Evolutionary conservation across 1,140 invertebrate species (phyloP).

Genomic region (Aphaenogaster rudis): DNA sequence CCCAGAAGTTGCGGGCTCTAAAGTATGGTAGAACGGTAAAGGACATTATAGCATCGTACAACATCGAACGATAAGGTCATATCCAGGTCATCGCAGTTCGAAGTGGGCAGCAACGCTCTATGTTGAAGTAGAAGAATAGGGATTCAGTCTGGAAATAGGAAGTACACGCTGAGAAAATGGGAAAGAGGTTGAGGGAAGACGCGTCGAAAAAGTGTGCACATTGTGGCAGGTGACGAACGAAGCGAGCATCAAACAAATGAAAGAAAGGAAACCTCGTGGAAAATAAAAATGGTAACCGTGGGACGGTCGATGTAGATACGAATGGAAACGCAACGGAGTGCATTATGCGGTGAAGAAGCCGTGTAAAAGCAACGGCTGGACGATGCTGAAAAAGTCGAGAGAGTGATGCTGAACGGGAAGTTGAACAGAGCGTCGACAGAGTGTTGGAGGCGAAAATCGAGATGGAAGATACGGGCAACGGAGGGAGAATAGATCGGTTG

Average conservation of each 20-base stretch:
- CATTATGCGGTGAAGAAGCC: conserved; percentile 53
- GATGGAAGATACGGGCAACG: neutral
- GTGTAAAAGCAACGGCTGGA: conserved; percentile 28
- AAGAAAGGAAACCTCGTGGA: neutral
- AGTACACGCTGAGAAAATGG: neutral
- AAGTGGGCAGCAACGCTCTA: neutral
- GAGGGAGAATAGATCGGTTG: conserved; percentile 58
- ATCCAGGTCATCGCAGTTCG: conserved; percentile 23
- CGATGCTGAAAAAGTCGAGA: neutral
- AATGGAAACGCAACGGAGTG: conserved; percentile 28
- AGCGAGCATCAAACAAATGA: neutral
- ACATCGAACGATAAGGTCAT: conserved; percentile 34
- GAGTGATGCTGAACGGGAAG: neutral
- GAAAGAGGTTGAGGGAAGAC: neutral
- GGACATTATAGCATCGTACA: conserved; percentile 31
- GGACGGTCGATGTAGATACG: conserved; percentile 13
- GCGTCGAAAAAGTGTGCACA: neutral
- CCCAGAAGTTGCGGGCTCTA: conserved; percentile 14
- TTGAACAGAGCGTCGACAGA: neutral
- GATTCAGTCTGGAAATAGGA: conserved; percentile 8
- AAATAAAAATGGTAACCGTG: conserved; percentile 53
- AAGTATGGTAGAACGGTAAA: neutral
- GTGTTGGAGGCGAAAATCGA: conserved; percentile 22
- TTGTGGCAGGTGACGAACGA: neutral
- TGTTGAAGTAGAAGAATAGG: conserved; percentile 26